phyloP scores from a whole-genome alignment of 1,140 invertebrate species.

The Hestina assimilis region DNA sequence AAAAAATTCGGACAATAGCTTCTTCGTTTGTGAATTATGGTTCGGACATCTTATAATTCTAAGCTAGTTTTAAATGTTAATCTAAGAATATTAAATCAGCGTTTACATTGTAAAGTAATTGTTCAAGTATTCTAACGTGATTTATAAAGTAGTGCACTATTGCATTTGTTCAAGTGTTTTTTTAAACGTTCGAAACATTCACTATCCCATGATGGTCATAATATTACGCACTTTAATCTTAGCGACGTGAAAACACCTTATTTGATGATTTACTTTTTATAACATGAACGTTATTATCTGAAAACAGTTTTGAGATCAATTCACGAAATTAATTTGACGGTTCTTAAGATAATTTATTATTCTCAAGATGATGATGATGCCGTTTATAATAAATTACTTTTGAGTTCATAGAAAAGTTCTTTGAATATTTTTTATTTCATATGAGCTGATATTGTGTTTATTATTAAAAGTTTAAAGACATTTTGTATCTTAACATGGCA shows the following conservation, averaged over 20 bases:
- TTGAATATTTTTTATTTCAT: too few relatives aligned
- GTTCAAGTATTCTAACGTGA: too few relatives aligned
- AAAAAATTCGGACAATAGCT: background rate
- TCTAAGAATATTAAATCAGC: background rate
- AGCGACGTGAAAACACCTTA: background rate
- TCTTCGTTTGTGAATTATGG: slow-evolving; percentile 11
- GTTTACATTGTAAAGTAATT: too few relatives aligned
- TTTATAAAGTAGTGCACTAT: too few relatives aligned
- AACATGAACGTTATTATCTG: background rate
- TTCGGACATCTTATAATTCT: slow-evolving; percentile 2
- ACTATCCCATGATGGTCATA: too few relatives aligned
- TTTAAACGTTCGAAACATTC: too few relatives aligned
- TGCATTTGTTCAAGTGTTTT: too few relatives aligned
- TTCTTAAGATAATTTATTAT: background rate
- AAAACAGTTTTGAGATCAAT: background rate
- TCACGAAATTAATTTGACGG: background rate
- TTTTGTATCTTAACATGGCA: too few relatives aligned
- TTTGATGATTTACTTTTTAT: too few relatives aligned
- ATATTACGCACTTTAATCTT: too few relatives aligned
- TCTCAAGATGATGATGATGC: background rate
- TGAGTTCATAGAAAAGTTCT: background rate
- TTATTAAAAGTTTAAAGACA: too few relatives aligned
- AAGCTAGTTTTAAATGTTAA: background rate
- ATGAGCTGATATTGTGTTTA: too few relatives aligned
- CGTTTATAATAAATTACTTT: background rate